A percentile compares a stretch with the other conserved stretches of the same genome.
phyloP scores from a whole-genome alignment of 2,888 invertebrate species.

The Acrocyrtus sp. region DNA sequence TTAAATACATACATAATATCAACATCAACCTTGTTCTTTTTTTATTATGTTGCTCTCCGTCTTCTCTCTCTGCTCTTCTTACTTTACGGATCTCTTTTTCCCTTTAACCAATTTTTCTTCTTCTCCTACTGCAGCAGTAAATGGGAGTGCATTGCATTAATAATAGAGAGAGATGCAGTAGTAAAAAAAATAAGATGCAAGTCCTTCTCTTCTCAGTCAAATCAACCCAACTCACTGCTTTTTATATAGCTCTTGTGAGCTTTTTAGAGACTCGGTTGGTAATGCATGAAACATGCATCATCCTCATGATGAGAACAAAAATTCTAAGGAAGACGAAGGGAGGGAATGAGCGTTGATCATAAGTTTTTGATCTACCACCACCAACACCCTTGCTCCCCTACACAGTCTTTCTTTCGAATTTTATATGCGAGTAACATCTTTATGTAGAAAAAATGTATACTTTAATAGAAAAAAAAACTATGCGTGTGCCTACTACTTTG shows the following conservation, averaged over 20 bases:
- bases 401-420: too few species aligned
- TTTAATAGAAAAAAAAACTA: too few species aligned
- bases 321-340: constrained; percentile 49
- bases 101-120: constrained; percentile 53
- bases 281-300: constrained; percentile 25
- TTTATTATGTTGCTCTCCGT: constrained; percentile 34
- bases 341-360: constrained; percentile 43
- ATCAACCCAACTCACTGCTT: too few species aligned
- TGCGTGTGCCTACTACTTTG: too few species aligned
- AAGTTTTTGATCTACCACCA: constrained; percentile 34
- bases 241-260: too few species aligned
- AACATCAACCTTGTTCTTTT: constrained; percentile 51
- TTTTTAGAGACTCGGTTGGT: too few species aligned
- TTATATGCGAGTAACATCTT: too few species aligned
- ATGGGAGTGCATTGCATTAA: constrained; percentile 6
- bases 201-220: too few species aligned
- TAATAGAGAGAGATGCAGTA: background rate
- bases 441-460: too few species aligned
- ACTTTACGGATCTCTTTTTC: constrained; percentile 50
- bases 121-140: too few species aligned
- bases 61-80: background rate
- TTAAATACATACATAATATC: constrained; percentile 54
- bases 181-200: background rate
- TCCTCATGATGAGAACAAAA: constrained; percentile 33
- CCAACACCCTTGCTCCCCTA: constrained; percentile 51